Conservation (phyloP, 2,797 vertebrate species). For the Anguilla obscura region DNA sequence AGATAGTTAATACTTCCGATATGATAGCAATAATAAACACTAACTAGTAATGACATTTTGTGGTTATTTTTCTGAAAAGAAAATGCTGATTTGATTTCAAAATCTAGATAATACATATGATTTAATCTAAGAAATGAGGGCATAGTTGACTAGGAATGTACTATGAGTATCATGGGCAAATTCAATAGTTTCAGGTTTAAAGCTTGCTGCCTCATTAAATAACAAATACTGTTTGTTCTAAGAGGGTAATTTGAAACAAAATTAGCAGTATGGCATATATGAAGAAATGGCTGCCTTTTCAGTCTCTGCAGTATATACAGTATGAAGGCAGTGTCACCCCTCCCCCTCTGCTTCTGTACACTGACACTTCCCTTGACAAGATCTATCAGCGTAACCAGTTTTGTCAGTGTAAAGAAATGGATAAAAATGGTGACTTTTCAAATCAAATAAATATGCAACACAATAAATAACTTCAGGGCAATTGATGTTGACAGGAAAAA, state of each 20-base stretch:
- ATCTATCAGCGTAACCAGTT: slow-evolving; percentile 26
- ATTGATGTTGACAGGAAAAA: slow-evolving; percentile 53
- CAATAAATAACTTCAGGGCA: slow-evolving; percentile 76
- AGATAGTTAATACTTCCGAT: neutral
- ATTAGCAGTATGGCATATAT: neutral
- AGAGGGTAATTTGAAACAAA: neutral
- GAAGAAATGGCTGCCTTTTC: neutral
- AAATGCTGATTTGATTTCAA: slow-evolving; percentile 11
- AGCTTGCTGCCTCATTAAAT: neutral
- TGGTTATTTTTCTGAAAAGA: neutral
- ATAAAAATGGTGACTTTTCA: slow-evolving; percentile 53
- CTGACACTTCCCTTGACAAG: slow-evolving; percentile 33
- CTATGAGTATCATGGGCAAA: neutral
- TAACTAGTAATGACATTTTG: slow-evolving; percentile 3
- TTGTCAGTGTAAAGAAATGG: slow-evolving; percentile 27
- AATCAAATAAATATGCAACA: slow-evolving; percentile 73
- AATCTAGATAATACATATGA: neutral
- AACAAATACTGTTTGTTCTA: neutral
- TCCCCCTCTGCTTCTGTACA: neutral
- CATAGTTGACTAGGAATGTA: neutral
- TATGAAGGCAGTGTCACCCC: neutral
- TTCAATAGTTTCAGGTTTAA: slow-evolving; percentile 8
- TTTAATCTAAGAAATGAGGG: neutral
- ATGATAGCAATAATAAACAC: slow-evolving; percentile 24
- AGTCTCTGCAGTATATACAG: neutral